Percentiles rank a stretch among this genome's conserved stretches.
phyloP scores from a whole-genome alignment of 2,888 invertebrate genomes.

The Dasypolia templi region DNA sequence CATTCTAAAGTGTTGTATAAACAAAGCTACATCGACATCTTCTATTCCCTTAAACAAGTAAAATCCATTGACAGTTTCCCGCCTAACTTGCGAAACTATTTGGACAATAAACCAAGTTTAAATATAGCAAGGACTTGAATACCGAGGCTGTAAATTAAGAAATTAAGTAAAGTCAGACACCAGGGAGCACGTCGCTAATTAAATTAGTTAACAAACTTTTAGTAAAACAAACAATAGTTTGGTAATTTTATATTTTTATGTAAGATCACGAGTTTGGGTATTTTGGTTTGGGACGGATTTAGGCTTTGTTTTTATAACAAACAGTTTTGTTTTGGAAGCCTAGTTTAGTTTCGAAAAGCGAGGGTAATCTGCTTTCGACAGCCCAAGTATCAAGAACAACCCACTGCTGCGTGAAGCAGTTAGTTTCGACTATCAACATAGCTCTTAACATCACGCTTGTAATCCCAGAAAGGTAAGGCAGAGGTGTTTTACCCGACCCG shows the following conservation, averaged over 20 bases:
- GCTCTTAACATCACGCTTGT: no score
- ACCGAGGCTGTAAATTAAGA: constrained; percentile 48
- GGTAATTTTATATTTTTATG: constrained; percentile 43
- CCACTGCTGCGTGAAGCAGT: neutral
- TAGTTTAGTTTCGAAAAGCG: neutral
- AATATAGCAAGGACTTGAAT: constrained; percentile 31
- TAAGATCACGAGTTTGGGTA: constrained; percentile 2
- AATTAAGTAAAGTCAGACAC: constrained; percentile 39
- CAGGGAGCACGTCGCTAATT: constrained; percentile 37
- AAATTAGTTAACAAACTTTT: constrained; percentile 56
- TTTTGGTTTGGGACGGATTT: constrained; percentile 12
- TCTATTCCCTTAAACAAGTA: neutral
- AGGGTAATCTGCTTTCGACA: neutral
- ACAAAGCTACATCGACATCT: neutral
- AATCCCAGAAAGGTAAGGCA: no score
- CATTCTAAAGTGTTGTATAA: neutral
- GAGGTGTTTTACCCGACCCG: no score
- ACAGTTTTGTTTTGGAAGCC: neutral
- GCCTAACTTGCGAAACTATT: constrained; percentile 29
- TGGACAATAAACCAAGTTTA: constrained; percentile 29
- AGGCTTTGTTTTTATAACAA: constrained; percentile 7
- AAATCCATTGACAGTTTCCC: constrained; percentile 25
- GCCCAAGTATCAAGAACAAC: neutral
- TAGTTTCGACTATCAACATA: neutral
- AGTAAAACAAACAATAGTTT: constrained; percentile 42